Conservation (phyloP, 2,888 invertebrate genomes). For the Drosophila quinaria region DNA sequence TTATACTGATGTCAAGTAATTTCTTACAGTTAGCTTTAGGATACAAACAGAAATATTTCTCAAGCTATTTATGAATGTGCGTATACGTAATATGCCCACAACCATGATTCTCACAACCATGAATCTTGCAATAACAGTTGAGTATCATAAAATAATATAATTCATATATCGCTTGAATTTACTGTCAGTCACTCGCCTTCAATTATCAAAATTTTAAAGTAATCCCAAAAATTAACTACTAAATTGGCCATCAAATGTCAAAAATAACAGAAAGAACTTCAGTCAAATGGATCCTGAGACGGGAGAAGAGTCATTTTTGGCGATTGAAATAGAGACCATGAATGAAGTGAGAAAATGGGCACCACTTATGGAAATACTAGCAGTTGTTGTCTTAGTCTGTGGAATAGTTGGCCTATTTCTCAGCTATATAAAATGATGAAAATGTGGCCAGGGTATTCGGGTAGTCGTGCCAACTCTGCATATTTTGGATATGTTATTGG, state of each 20-base stretch:
- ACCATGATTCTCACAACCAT: not conserved
- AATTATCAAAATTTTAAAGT: not conserved
- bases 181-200: conserved; percentile 17
- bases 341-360: conserved; percentile 41
- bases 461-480: not conserved
- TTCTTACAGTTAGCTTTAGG: not conserved
- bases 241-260: conserved; percentile 12
- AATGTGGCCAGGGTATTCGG: not conserved
- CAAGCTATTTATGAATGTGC: not conserved
- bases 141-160: not conserved
- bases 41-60: not conserved
- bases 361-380: conserved; percentile 37
- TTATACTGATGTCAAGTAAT: too few relatives aligned
- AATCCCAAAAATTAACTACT: not conserved
- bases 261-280: not conserved
- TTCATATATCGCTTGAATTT: conserved; percentile 1
- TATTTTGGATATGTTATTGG: not conserved
- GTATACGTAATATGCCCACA: conserved; percentile 15
- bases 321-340: not conserved
- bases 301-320: not conserved
- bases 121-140: not conserved
- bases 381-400: conserved; percentile 15
- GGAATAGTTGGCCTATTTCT: conserved; percentile 12
- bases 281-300: not conserved
- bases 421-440: not conserved